Percentiles rank a stretch among this genome's conserved stretches.
These are phyloP conservation scores for Amphibalanus amphitrite DNA, from an alignment of 1,140 invertebrate species.

Conservation along the genomic window DNA sequence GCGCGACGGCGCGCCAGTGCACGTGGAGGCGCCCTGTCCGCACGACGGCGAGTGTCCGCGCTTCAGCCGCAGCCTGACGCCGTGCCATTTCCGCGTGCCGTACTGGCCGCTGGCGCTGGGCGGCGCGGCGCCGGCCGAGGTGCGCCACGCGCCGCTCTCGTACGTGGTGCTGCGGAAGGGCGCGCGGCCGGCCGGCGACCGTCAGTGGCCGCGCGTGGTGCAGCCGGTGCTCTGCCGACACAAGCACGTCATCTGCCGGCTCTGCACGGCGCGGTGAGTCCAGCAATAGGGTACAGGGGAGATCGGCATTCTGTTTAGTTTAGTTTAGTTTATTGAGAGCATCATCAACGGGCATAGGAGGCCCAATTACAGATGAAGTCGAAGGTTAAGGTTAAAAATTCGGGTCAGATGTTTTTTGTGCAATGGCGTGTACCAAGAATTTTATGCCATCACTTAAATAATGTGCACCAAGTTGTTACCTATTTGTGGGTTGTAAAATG, in stretches of 20 bases:
- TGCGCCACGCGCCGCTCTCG: conserved; percentile 39
- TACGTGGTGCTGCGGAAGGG: conserved; percentile 68
- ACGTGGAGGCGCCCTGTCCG: conserved; percentile 37
- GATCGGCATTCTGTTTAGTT: too few species aligned
- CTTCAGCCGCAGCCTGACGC: conserved; percentile 35
- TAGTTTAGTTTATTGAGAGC: too few species aligned
- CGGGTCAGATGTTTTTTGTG: too few species aligned
- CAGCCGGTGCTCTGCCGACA: conserved; percentile 41
- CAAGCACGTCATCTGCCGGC: conserved; percentile 51
- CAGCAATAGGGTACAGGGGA: too few species aligned
- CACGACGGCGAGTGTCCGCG: conserved; percentile 58
- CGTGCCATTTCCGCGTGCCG: conserved; percentile 55
- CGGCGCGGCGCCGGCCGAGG: conserved; percentile 21
- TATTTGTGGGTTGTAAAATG: too few species aligned
- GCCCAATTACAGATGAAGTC: too few species aligned
- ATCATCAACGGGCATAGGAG: too few species aligned
- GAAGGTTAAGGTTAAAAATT: too few species aligned
- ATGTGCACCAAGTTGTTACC: too few species aligned
- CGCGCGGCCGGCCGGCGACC: conserved; percentile 27
- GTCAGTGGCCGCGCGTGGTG: conserved; percentile 60
- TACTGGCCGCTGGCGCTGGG: conserved; percentile 39
- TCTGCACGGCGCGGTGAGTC: conserved; percentile 39
- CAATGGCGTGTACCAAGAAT: too few species aligned
- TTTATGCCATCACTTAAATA: too few species aligned
- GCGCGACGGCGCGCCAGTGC: neutral